Conservation (phyloP, 2,797 vertebrate genomes). For the Betta splendens region DNA sequence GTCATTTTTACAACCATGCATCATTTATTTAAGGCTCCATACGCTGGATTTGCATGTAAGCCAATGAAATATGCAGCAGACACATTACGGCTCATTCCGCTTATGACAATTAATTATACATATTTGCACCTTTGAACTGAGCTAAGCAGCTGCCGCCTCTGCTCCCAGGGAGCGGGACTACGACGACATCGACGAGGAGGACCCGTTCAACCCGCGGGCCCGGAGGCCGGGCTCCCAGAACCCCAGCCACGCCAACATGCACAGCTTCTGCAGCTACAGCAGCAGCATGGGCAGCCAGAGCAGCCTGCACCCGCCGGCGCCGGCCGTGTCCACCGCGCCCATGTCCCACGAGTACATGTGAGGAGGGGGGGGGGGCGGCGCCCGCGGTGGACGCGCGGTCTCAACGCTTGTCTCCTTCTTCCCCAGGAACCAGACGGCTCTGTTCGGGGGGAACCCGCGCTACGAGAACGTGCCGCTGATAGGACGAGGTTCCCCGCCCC, state of each 20-base stretch:
- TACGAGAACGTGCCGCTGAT: slow-evolving; percentile 97
- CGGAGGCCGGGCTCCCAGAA: slow-evolving; percentile 83
- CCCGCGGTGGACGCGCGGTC: no score
- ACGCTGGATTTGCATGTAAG: not conserved
- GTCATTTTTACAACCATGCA: not conserved
- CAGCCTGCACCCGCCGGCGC: slow-evolving; percentile 88
- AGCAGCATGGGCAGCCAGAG: slow-evolving; percentile 95
- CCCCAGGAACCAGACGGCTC: slow-evolving; percentile 89
- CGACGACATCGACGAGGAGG: slow-evolving; percentile 91
- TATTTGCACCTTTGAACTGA: no score
- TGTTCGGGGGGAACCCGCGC: slow-evolving; percentile 93
- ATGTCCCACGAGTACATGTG: slow-evolving; percentile 94
- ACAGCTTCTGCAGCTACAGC: slow-evolving; percentile 97
- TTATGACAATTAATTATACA: no score
- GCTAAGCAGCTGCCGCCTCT: not conserved
- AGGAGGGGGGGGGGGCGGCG: slow-evolving; percentile 72
- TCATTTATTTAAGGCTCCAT: not conserved
- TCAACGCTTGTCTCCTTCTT: not conserved
- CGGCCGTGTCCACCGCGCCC: slow-evolving; percentile 87
- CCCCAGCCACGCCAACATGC: slow-evolving; percentile 85
- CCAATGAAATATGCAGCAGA: not conserved
- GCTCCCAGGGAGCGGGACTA: slow-evolving; percentile 87
- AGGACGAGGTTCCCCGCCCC: slow-evolving; percentile 91
- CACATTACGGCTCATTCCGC: no score
- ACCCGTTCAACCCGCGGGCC: slow-evolving; percentile 92